Evolutionary conservation across 1,140 invertebrate genomes (phyloP).

Genomic region (Stratiolaelaps scimitus): DNA sequence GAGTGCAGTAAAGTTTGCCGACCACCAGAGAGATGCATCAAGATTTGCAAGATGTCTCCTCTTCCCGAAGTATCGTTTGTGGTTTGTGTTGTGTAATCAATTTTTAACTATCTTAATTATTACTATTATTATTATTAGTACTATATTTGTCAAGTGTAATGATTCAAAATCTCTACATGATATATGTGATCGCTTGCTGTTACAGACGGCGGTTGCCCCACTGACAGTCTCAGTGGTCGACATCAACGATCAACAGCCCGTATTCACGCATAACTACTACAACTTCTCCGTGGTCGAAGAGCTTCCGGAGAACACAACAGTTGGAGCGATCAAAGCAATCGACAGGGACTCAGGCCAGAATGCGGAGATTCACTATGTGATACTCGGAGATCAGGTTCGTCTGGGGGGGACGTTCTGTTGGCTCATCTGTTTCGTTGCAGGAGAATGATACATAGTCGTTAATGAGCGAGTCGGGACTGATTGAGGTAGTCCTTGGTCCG

Average conservation of each 20-base stretch:
- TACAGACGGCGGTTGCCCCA: constrained; percentile 38
- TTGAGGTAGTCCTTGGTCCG: too few relatives aligned
- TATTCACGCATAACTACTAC: constrained; percentile 41
- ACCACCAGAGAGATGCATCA: too few relatives aligned
- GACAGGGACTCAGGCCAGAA: constrained; percentile 87
- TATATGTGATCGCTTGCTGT: not conserved
- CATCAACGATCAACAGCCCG: constrained; percentile 43
- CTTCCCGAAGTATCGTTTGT: not conserved
- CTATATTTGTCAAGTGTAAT: too few relatives aligned
- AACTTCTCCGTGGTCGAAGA: constrained; percentile 40
- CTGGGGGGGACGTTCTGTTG: too few relatives aligned
- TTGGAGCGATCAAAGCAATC: constrained; percentile 49
- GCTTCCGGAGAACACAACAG: constrained; percentile 35
- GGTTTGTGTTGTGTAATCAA: not conserved
- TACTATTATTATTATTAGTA: not conserved
- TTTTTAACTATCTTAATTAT: not conserved
- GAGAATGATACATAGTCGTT: too few relatives aligned
- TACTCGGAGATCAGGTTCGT: constrained; percentile 46
- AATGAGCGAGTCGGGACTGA: too few relatives aligned
- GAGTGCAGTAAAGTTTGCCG: too few relatives aligned
- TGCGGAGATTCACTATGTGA: constrained; percentile 75
- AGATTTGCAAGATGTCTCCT: too few relatives aligned
- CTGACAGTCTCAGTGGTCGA: constrained; percentile 43
- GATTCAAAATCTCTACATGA: too few relatives aligned
- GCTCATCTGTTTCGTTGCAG: too few relatives aligned